Conservation (phyloP, 2,113 vertebrate species). For the Canis aureus region DNA sequence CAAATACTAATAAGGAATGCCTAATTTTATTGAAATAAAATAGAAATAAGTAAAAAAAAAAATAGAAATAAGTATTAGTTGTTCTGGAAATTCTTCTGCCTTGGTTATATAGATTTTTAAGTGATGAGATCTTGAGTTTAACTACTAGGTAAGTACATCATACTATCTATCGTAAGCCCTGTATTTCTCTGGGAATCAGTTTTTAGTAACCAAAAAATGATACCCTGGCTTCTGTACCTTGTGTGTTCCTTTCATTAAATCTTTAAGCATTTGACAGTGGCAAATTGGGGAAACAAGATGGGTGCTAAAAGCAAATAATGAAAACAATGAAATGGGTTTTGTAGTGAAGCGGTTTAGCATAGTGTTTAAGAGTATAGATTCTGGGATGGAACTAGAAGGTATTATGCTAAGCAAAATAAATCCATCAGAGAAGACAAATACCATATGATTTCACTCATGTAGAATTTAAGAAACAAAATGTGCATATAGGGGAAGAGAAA, state of each 20-base stretch:
- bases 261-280: not conserved
- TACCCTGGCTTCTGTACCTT: not conserved
- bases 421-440: too few relatives aligned
- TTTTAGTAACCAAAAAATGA: constrained; percentile 32
- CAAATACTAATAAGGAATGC: not conserved
- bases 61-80: not conserved
- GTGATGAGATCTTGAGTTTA: not conserved
- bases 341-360: not conserved
- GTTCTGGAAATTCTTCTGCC: not conserved
- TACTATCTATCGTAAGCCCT: not conserved
- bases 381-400: not conserved
- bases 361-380: not conserved
- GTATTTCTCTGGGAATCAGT: not conserved
- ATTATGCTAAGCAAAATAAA: too few relatives aligned
- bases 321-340: constrained; percentile 9
- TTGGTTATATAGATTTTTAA: not conserved
- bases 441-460: too few relatives aligned
- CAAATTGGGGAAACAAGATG: not conserved
- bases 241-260: not conserved
- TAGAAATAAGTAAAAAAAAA: not conserved
- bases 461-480: too few relatives aligned
- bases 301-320: not conserved
- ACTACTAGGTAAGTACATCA: not conserved
- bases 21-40: constrained; percentile 43
- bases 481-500: too few relatives aligned